phyloP scores from a whole-genome alignment of 2,113 vertebrate species.

The Octodon degus region DNA sequence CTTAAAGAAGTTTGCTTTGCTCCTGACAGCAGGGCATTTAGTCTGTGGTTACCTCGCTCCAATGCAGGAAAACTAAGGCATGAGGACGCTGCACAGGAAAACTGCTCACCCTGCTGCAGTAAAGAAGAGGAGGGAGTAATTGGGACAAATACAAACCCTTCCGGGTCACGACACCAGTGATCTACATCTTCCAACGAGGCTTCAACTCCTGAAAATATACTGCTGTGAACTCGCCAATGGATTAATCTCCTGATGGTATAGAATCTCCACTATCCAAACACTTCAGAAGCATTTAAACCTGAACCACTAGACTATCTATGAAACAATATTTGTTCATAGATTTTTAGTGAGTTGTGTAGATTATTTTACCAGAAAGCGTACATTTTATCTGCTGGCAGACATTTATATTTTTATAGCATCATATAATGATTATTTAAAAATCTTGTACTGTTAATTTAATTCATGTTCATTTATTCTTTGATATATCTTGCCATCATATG shows the following conservation, averaged over 20 bases:
- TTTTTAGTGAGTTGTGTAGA: not conserved
- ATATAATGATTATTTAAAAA: not conserved
- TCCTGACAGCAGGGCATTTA: not conserved
- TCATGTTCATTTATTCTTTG: not conserved
- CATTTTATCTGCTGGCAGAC: not conserved
- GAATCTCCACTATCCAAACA: not conserved
- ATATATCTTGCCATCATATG: not conserved
- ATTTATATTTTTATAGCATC: not conserved
- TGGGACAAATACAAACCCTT: not conserved
- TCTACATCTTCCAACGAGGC: not conserved
- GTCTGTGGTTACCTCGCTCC: not conserved
- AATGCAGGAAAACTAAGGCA: not conserved
- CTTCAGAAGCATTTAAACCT: not conserved
- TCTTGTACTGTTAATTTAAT: not conserved
- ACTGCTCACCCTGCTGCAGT: not conserved
- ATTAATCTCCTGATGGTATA: not conserved
- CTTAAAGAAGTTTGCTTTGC: not conserved
- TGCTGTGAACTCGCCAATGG: not conserved
- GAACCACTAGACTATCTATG: not conserved
- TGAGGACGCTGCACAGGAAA: not conserved
- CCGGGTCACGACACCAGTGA: not conserved
- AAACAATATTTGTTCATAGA: not conserved
- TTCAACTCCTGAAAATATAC: not conserved
- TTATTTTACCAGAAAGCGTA: not conserved
- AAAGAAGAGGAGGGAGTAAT: not conserved